Evolutionary conservation across 2,888 invertebrate species (phyloP).

Genomic region (Eupithecia exiguata): DNA sequence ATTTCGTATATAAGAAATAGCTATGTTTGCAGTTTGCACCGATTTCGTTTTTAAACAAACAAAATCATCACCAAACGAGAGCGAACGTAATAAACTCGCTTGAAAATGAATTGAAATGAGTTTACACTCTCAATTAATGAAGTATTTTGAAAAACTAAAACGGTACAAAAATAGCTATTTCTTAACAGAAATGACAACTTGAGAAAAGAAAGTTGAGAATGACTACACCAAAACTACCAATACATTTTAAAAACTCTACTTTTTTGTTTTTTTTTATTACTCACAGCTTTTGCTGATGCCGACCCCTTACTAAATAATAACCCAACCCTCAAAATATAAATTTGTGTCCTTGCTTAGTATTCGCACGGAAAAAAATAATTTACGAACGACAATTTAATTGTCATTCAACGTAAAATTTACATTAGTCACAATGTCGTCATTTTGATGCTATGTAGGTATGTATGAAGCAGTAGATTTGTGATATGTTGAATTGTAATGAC

Average conservation of each 20-base stretch:
- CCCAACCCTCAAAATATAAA: constrained; percentile 13
- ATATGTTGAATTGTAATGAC: constrained; percentile 1
- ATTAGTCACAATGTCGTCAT: constrained; percentile 40
- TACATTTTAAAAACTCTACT: too few relatives aligned
- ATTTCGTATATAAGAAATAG: too few relatives aligned
- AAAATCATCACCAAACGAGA: too few relatives aligned
- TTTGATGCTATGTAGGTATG: constrained; percentile 5
- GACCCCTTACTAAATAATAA: neutral
- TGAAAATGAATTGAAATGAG: too few relatives aligned
- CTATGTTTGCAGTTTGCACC: too few relatives aligned
- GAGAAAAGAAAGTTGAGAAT: neutral
- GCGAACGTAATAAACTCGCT: too few relatives aligned
- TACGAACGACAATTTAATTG: constrained; percentile 29
- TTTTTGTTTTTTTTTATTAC: too few relatives aligned
- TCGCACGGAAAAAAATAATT: constrained; percentile 22
- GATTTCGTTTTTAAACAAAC: too few relatives aligned
- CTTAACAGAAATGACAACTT: neutral
- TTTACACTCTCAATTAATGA: too few relatives aligned
- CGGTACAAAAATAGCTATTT: too few relatives aligned
- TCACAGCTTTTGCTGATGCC: neutral
- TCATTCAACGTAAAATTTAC: constrained; percentile 31
- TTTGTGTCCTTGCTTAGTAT: constrained; percentile 24
- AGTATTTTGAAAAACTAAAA: too few relatives aligned
- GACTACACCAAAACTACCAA: neutral
- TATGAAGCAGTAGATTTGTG: neutral